These are phyloP conservation scores for Poeciliopsis occidentalis DNA, from an alignment of 2,113 vertebrate genomes.

Conservation along the genomic window DNA sequence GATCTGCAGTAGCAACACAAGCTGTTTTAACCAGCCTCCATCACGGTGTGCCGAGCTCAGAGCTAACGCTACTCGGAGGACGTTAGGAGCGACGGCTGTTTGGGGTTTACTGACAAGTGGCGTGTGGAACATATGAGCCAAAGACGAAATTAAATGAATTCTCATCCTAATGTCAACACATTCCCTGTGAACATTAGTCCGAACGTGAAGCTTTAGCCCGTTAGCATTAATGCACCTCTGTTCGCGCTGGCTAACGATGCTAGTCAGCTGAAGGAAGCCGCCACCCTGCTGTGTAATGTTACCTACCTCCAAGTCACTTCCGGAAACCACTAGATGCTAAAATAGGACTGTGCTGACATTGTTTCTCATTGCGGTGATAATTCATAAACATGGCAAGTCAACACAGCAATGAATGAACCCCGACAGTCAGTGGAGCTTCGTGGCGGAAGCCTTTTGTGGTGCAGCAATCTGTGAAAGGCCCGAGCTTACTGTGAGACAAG, in stretches of 20 bases:
- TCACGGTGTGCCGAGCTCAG: background rate
- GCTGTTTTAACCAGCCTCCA: background rate
- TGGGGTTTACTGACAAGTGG: no score
- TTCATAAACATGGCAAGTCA: no score
- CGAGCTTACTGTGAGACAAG: no score
- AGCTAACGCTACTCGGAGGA: slow-evolving; percentile 6
- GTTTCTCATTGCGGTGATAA: background rate
- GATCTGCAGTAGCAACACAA: background rate
- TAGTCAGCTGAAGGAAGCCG: slow-evolving; percentile 18
- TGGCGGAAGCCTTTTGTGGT: no score
- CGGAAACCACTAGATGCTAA: background rate
- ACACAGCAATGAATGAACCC: no score
- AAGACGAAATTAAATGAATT: no score
- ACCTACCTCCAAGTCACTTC: slow-evolving; percentile 17
- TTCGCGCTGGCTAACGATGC: slow-evolving; percentile 16
- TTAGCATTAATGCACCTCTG: slow-evolving; percentile 6
- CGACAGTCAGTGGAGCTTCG: no score
- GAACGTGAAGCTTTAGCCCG: background rate
- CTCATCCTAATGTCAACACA: background rate
- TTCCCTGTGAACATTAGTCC: background rate
- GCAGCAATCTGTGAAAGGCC: no score
- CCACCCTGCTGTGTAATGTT: slow-evolving; percentile 4
- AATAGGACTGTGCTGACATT: background rate
- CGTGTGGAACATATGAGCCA: no score
- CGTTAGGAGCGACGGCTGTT: background rate